Evolutionary conservation across 30 jellyfish, hydroid and myxozoan genomes (phyloP).

Genomic region (Cassiopea xamachana): DNA sequence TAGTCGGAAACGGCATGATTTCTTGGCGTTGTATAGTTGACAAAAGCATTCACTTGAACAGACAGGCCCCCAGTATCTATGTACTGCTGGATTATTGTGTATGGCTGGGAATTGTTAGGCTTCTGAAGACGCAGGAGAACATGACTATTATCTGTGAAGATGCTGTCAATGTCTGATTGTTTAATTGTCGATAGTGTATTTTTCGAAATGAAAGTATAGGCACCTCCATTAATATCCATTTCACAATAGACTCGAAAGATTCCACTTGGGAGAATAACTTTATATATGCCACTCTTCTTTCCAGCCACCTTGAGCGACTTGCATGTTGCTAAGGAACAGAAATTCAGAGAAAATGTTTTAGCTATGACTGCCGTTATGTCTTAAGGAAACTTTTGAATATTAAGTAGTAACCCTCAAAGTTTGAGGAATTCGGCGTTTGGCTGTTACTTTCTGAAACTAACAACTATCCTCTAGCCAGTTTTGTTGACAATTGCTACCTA

Average conservation of each 20-base stretch:
- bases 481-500: no score
- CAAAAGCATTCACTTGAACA: slow-evolving; percentile 25
- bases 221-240: slow-evolving; percentile 74
- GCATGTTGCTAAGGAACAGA: slow-evolving; percentile 13
- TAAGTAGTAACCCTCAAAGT: no score
- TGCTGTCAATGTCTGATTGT: slow-evolving; percentile 19
- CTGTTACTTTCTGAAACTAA: no score
- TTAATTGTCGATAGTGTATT: slow-evolving; percentile 22
- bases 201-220: slow-evolving; percentile 52
- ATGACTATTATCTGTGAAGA: slow-evolving; percentile 35
- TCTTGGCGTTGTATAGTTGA: slow-evolving; percentile 25
- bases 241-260: slow-evolving; percentile 54
- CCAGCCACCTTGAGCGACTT: not conserved
- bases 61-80: slow-evolving; percentile 43
- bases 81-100: slow-evolving; percentile 46
- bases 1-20: slow-evolving; percentile 32
- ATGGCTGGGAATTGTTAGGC: slow-evolving; percentile 65
- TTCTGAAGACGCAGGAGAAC: slow-evolving; percentile 56
- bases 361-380: not conserved
- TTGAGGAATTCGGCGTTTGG: no score
- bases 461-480: no score
- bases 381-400: no score
- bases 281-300: slow-evolving; percentile 33
- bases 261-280: slow-evolving; percentile 50
- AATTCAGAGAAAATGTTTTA: not conserved